phyloP scores from a whole-genome alignment of 2,888 invertebrate species.

The Caenorhabditis macrosperma region DNA sequence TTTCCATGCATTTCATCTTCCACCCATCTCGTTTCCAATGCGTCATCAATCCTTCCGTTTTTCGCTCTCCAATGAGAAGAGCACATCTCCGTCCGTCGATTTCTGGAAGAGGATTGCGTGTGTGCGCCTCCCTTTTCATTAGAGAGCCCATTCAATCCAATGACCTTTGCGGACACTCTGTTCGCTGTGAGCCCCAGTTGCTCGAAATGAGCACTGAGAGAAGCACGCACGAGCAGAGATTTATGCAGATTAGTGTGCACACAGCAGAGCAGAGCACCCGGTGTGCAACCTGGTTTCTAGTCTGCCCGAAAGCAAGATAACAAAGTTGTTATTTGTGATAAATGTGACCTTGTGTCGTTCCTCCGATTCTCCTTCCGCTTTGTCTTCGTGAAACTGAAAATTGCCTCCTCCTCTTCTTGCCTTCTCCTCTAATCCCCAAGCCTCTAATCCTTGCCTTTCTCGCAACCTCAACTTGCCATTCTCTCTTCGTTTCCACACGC shows the following conservation, averaged over 20 bases:
- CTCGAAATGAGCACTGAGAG: not conserved
- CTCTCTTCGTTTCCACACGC: conserved; percentile 8
- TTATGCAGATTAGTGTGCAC: too few relatives aligned
- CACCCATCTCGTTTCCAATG: not conserved
- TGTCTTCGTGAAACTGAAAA: conserved; percentile 23
- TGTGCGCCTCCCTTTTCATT: conserved; percentile 12
- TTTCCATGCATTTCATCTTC: conserved; percentile 47
- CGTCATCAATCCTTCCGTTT: not conserved
- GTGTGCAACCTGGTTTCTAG: not conserved
- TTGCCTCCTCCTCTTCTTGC: conserved; percentile 14
- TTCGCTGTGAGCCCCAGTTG: too few relatives aligned
- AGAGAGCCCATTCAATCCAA: not conserved
- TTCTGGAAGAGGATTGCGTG: conserved; percentile 7
- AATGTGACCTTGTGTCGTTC: conserved; percentile 13
- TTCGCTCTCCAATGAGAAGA: not conserved
- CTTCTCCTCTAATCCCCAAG: conserved; percentile 21
- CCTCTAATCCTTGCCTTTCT: conserved; percentile 23
- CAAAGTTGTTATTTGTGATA: conserved; percentile 50
- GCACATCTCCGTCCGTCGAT: not conserved
- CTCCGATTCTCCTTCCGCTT: conserved; percentile 9
- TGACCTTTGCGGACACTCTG: not conserved
- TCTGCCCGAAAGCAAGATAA: conserved; percentile 11
- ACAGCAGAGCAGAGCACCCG: too few relatives aligned
- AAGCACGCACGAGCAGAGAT: not conserved
- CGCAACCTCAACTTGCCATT: conserved; percentile 22